Base-by-base conservation (phyloP, 2,888 invertebrate species). In the Dasysyrphus tricinctus region DNA sequence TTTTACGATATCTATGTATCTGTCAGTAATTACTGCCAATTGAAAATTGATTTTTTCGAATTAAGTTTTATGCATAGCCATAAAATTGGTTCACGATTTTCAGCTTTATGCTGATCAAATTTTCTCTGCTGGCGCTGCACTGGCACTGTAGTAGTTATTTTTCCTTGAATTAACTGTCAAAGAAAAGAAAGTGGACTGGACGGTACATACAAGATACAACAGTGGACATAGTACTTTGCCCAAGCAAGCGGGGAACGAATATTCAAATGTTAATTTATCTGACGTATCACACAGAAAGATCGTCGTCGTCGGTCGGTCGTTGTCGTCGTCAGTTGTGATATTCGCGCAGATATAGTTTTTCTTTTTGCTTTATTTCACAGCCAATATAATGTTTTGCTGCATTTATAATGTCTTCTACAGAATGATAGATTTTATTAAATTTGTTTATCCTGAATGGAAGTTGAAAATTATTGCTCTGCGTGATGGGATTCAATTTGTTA, bases 1-100 rank as follows among this genome's bases (percentile, higher is more conserved):
- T 37, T 57, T 57, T 37, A 57, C 57, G 34, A 57, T 34, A n/a
- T 14, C 54, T 39, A 24, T 16, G 19, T 54, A 67, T 56, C 56
- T 74, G 72, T 57, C 78, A 54, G 86, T 86, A 82, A 86, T 86
- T 86, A 82, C 86, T 74, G 74, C 72, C 82, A 82, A 82, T 86
- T 61, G 86, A 67, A 82, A 86, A 86, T 82, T 79, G 86, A 86
- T 82, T 86, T 82, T 80, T 70, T 79, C 67, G n/a, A 81, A 81
- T 85, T 85, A 82, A 86, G 72, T 79, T 86, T 82, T 78, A 79
- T 75, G 78, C 82, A 54, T 65, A 54, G 79, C 82, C 70, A 86
- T 86, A 86, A 86, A 86, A 86, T 82, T 86, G 78, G 82, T 65
- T 39, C 81, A 86, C 78, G 81, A 81, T 69, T 69, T 74, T 67